phyloP scores from a whole-genome alignment of 2,888 invertebrate species.

The Parasteatoda lunata region DNA sequence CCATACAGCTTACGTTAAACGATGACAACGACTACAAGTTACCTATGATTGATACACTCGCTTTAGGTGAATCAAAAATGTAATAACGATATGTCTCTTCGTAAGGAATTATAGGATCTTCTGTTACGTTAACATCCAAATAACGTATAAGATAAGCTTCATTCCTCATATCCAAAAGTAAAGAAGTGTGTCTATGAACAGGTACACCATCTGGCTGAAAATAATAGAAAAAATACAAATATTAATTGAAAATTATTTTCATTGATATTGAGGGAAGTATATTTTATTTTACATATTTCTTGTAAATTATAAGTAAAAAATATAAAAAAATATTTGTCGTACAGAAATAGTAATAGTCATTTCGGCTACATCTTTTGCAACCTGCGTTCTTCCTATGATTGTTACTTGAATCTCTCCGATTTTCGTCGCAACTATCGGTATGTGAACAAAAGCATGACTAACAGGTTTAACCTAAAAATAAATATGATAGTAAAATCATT shows the following conservation, averaged over 20 bases:
- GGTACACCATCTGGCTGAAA: constrained; percentile 76
- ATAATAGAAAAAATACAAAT: neutral
- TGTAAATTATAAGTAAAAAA: neutral
- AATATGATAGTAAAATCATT: too few relatives aligned
- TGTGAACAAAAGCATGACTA: constrained; percentile 73
- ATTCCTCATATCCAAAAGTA: constrained; percentile 77
- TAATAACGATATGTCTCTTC: constrained; percentile 76
- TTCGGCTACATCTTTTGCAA: constrained; percentile 73
- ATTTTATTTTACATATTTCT: too few relatives aligned
- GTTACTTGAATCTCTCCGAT: constrained; percentile 76
- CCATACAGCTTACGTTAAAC: too few relatives aligned
- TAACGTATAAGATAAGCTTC: constrained; percentile 77
- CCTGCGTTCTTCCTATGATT: constrained; percentile 77
- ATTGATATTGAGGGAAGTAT: too few relatives aligned
- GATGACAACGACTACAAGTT: too few relatives aligned
- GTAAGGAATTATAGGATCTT: constrained; percentile 77
- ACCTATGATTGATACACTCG: constrained; percentile 77
- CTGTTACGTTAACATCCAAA: constrained; percentile 77
- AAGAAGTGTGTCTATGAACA: constrained; percentile 77
- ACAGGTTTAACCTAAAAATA: constrained; percentile 59
- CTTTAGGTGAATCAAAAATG: constrained; percentile 77
- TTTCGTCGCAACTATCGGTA: constrained; percentile 77
- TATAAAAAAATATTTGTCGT: constrained; percentile 36
- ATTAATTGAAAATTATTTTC: neutral
- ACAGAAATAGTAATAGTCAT: constrained; percentile 73